Base-by-base conservation (phyloP, 2,113 vertebrate species). In the Acanthisitta chloris region DNA sequence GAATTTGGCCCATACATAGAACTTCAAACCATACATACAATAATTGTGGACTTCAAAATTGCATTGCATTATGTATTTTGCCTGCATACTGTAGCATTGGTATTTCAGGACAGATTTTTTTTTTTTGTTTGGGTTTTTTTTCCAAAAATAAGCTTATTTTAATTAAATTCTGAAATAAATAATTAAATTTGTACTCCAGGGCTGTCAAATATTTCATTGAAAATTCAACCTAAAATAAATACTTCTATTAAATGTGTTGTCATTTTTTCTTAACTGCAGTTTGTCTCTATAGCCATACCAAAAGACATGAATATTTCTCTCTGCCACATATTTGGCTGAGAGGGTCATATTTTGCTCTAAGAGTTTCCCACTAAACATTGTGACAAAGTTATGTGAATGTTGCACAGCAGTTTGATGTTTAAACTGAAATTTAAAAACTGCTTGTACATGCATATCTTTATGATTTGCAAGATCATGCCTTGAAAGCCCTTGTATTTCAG, bases 261-360 rank as follows among this genome's bases (percentile, higher is more conserved):
- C 29, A 21, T 58, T 92, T 81, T 77, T 71, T 64, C 54, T 79
- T 34, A 49, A 74, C 61, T 93, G 78, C 64, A 67, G 36, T 90
- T 95, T 92, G 78, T 40, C 58, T 90, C 95, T 93, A 88, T 72
- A 97, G 90, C 88, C 51, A 55, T 59, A 25, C 46, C n/a, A 18
- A 81, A 83, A 96, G 49, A 88, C 93, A 79, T 25, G 2, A 97
- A 73, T 94, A 84, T 96, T 96, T 94, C 81, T 96, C 74, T 94
- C 88, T 92, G 70, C 82, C 33, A 71, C 34, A 14, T 85, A 79
- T 73, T 93, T 95, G 94, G 82, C 70, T 93, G 91, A 96, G 58
- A 88, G 79, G 73, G 71, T 87, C 96, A 94, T 96, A 97, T 96
- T 97, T 98, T 94, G 71, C 90, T 96, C 84, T 91, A 97, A 97